Evolutionary conservation across 1,140 invertebrate genomes (phyloP), one percentile per base, ranked within the genome.

Genomic region (Caenorhabditis tropicalis): DNA sequence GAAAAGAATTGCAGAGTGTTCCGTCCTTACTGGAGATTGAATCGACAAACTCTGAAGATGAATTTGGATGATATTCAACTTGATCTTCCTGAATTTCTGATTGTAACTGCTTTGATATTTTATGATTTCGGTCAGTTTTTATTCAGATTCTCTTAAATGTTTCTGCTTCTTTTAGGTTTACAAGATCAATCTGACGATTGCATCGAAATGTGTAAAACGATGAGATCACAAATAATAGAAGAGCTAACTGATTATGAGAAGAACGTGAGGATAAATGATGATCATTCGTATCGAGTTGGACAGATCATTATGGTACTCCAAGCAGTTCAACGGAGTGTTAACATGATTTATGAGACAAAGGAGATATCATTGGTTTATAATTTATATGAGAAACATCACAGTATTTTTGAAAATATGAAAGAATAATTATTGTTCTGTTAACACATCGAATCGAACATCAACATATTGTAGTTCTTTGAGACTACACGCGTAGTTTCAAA

Each of bases 291-390:
- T 39, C 60, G 60, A 70, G 60, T 70, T 9, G 60, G 60, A n/a
- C 60, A 70, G 60, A 70, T 70, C 2, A 70, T 70, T 19, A 70
- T 70, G 60, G 60, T 70, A 7, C 33, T 70, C 5, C 60, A 70
- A 33, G 60, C 31, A 7, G 21, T 70, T 70, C 31, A 70, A n/a
- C 60, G 60, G 4, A 36, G 31, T n/a, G 24, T 70, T 16, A 70
- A 70, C 19, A 70, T 39, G 60, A n/a, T 70, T 39, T n/a, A 70
- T 33, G 60, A 70, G 31, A 70, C 31, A n/a, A 70, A n/a, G n/a
- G 60, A 70, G 60, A 70, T 70, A 29, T 70, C 60, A n/a, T n/a
- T 70, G 29, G 60, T 70, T 16, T 70, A 70, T 70, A 70, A 70
- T 36, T 33, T 70, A n/a, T 70, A 70, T 39, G 60, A 70, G 5